These are phyloP conservation scores for Bombus consobrinus DNA, from an alignment of 1,140 invertebrate species.

Conservation along the genomic window DNA sequence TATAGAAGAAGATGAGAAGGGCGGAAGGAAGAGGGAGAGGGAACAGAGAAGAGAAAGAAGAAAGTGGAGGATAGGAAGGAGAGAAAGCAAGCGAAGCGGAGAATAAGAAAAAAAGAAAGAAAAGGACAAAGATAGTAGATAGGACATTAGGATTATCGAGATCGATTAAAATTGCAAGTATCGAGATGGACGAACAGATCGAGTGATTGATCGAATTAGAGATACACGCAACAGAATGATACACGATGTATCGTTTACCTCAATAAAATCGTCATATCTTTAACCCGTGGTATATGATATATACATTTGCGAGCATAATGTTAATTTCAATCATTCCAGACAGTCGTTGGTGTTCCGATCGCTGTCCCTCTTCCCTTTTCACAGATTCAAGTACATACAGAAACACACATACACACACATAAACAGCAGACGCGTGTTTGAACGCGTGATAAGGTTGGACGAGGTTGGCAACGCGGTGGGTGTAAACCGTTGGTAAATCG, in stretches of 20 bases:
- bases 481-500: background rate
- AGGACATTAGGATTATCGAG: no score
- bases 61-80: background rate
- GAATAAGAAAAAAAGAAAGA: background rate
- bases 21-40: background rate
- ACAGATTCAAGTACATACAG: background rate
- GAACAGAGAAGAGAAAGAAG: background rate
- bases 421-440: background rate
- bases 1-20: background rate
- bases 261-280: slow-evolving; percentile 41
- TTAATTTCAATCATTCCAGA: background rate
- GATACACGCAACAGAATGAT: background rate
- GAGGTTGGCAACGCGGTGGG: background rate
- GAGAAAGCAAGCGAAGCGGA: background rate
- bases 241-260: slow-evolving; percentile 43
- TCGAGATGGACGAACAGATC: background rate
- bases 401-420: background rate
- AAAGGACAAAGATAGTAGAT: background rate
- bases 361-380: background rate
- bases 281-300: background rate
- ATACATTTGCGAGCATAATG: background rate
- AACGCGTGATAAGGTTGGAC: background rate
- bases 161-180: no score
- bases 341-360: background rate
- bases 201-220: background rate